Evolutionary conservation across 2,888 invertebrate species (phyloP).

Genomic region (Aphidoletes aphidimyza): DNA sequence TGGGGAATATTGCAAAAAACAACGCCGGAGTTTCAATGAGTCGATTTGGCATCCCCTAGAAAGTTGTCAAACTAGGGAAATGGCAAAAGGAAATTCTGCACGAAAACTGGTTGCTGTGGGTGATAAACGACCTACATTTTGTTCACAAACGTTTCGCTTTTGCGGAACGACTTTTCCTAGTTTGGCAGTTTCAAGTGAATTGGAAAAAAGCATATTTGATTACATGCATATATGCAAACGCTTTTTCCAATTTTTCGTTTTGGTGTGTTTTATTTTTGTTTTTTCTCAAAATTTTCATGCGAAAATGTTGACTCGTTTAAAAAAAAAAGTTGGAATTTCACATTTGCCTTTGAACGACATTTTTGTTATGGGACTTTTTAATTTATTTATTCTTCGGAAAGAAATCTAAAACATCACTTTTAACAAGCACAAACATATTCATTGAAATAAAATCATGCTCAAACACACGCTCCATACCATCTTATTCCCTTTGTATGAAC

Average conservation of each 20-base stretch:
- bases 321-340: slow-evolving; percentile 39
- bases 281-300: not conserved
- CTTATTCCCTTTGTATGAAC: not conserved
- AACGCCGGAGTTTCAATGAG: slow-evolving; percentile 19
- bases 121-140: slow-evolving; percentile 35
- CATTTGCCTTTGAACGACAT: not conserved
- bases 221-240: not conserved
- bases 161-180: slow-evolving; percentile 18
- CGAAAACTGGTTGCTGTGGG: not conserved
- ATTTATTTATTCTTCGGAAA: not conserved
- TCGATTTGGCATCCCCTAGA: not conserved
- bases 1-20: too few species aligned
- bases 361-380: not conserved
- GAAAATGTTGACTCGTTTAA: slow-evolving; percentile 28
- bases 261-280: not conserved
- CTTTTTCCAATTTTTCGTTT: not conserved
- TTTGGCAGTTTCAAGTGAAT: slow-evolving; percentile 22
- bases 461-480: too few species aligned
- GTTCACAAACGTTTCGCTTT: not conserved
- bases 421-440: not conserved
- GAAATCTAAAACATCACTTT: not conserved
- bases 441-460: not conserved
- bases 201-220: slow-evolving; percentile 17
- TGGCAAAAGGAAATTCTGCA: not conserved
- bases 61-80: not conserved